Conservation (phyloP, 2,797 vertebrate genomes). For the Semaprochilodus insignis region DNA sequence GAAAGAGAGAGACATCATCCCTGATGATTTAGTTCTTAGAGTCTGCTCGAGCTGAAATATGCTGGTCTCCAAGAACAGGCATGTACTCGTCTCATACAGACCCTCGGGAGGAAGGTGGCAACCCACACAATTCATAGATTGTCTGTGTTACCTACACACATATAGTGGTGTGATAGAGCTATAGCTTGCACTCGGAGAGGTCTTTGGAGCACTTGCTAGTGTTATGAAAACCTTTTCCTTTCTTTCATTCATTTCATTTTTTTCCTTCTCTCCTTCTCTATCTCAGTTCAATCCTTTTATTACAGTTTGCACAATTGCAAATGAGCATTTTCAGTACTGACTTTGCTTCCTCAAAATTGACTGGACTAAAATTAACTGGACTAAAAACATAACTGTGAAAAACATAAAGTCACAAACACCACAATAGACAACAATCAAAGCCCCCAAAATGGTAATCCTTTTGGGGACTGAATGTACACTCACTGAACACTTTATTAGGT, state of each 20-base stretch:
- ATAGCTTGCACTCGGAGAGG: background rate
- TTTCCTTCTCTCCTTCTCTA: background rate
- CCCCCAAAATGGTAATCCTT: no score
- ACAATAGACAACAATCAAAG: no score
- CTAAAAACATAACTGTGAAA: no score
- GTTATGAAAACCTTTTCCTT: background rate
- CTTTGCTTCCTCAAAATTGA: no score
- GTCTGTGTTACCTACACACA: background rate
- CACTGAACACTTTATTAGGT: no score
- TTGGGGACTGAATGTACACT: no score
- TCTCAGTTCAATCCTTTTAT: no score
- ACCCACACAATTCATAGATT: constrained; percentile 33
- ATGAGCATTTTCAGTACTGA: no score
- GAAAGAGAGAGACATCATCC: background rate
- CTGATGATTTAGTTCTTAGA: background rate
- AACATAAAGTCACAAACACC: no score
- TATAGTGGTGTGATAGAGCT: background rate
- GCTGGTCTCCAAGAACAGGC: background rate
- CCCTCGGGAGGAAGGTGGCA: constrained; percentile 19
- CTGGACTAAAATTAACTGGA: no score
- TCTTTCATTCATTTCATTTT: background rate
- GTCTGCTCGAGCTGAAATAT: background rate
- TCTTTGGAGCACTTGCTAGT: background rate
- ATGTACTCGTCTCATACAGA: background rate
- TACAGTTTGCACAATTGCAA: no score